phyloP scores from a whole-genome alignment of 2,113 vertebrate species.

The Addax nasomaculatus region DNA sequence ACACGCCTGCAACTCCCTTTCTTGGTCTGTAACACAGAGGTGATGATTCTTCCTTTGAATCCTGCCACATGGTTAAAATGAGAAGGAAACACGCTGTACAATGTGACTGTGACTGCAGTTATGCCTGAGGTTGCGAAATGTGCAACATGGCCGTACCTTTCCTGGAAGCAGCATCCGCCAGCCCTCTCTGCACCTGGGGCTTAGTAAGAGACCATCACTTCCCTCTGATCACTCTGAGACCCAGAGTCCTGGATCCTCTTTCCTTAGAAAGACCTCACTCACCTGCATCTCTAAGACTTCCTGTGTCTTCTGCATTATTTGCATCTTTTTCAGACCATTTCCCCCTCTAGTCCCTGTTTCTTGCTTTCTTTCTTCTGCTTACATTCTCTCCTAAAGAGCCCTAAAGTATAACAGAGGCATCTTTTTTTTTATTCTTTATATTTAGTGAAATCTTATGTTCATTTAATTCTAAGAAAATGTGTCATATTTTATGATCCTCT shows the following conservation, averaged over 20 bases:
- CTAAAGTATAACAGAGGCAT: not conserved
- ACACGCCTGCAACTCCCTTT: accelerated
- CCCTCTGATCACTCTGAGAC: not conserved
- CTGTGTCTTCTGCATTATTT: not conserved
- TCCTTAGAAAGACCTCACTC: not conserved
- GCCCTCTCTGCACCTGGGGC: too few relatives aligned
- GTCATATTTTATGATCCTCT: not conserved
- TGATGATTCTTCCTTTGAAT: not conserved
- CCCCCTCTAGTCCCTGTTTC: not conserved
- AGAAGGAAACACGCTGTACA: accelerated
- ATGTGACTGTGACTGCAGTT: accelerated
- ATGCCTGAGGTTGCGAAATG: not conserved
- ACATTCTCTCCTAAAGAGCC: not conserved
- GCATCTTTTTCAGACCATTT: not conserved
- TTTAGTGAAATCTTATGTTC: not conserved
- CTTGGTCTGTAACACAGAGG: accelerated
- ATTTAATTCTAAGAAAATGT: not conserved
- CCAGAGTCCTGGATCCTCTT: too few relatives aligned
- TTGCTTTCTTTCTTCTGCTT: not conserved
- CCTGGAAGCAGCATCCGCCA: too few relatives aligned
- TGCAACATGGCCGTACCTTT: accelerated
- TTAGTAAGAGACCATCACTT: accelerated
- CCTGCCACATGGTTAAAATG: not conserved
- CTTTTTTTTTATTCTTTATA: not conserved
- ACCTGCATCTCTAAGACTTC: not conserved